Conservation (phyloP, 2,113 vertebrate species). For the Poeciliopsis turrubarensis region DNA sequence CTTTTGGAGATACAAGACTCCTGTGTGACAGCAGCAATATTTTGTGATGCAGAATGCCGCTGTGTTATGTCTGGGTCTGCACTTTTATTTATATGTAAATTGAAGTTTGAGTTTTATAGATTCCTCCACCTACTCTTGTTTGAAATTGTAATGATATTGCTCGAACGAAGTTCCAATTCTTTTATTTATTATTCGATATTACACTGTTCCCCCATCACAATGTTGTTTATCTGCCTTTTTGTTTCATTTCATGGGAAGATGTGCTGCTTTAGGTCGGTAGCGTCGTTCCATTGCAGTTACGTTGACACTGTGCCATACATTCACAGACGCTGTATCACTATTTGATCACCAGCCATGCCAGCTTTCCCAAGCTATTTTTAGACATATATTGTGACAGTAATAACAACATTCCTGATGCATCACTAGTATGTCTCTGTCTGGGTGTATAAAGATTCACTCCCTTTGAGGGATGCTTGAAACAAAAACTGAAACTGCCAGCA, state of each 20-base stretch:
- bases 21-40: background rate
- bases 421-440: background rate
- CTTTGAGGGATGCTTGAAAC: background rate
- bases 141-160: background rate
- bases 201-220: background rate
- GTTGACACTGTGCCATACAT: background rate
- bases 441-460: background rate
- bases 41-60: background rate
- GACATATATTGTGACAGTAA: no score
- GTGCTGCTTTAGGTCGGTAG: background rate
- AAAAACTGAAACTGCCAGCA: background rate
- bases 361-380: no score
- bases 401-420: background rate
- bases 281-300: background rate
- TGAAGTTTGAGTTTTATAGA: background rate
- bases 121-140: background rate
- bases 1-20: background rate
- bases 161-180: no score
- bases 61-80: background rate
- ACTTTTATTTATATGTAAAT: conserved; percentile 1
- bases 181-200: background rate
- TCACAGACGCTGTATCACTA: background rate
- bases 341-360: background rate
- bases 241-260: background rate
- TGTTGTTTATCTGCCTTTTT: background rate